These are phyloP conservation scores for Scaptomyza hsui DNA, from an alignment of 1,140 invertebrate genomes.

Conservation along the genomic window DNA sequence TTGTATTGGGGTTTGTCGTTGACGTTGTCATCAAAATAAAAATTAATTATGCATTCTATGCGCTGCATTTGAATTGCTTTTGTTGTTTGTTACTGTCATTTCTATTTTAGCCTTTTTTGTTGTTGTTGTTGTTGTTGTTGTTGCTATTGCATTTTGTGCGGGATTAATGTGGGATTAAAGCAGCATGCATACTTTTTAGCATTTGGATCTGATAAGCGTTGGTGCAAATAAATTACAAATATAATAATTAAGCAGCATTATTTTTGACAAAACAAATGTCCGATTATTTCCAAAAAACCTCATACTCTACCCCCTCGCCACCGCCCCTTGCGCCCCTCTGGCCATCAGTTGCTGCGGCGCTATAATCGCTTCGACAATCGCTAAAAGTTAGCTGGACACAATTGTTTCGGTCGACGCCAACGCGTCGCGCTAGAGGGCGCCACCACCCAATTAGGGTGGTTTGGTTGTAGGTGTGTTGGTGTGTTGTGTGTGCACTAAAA, in stretches of 20 bases:
- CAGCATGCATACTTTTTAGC: constrained; percentile 63
- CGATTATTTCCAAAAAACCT: constrained; percentile 17
- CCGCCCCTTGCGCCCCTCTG: neutral
- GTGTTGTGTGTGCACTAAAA: constrained; percentile 43
- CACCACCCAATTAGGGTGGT: neutral
- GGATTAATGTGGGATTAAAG: constrained; percentile 79
- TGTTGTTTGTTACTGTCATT: constrained; percentile 78
- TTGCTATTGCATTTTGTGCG: constrained; percentile 43
- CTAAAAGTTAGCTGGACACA: constrained; percentile 17
- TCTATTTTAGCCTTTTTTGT: constrained; percentile 54
- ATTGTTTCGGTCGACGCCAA: constrained; percentile 23
- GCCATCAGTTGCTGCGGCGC: neutral
- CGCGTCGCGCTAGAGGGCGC: constrained; percentile 22
- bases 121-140: constrained; percentile 28
- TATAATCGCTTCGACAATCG: constrained; percentile 38
- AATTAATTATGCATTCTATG: constrained; percentile 84
- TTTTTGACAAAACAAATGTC: constrained; percentile 78
- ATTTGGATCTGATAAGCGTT: constrained; percentile 73
- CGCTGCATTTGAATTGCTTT: constrained; percentile 80
- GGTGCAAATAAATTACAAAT: constrained; percentile 79
- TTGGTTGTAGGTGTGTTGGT: neutral
- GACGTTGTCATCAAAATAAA: constrained; percentile 84
- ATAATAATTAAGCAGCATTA: constrained; percentile 82
- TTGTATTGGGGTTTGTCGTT: constrained; percentile 43
- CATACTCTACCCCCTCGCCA: neutral